Evolutionary conservation across 1,140 invertebrate genomes (phyloP).

Genomic region (Hyposmocoma kahamanoa): DNA sequence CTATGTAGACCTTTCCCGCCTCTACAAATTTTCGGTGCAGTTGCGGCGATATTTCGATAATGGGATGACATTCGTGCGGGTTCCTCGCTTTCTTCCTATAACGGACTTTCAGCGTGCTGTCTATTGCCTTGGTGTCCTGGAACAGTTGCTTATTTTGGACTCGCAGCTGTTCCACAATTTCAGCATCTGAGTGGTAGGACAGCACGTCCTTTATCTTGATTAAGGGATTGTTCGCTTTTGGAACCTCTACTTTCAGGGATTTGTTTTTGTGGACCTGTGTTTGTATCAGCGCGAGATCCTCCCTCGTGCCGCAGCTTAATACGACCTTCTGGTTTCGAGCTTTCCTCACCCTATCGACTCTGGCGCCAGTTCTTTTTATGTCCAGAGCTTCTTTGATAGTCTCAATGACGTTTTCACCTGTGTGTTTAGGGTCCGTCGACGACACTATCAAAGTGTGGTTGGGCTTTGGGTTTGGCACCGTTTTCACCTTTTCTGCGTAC

Average conservation of each 20-base stretch:
- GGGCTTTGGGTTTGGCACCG: too few species aligned
- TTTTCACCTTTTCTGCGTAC: too few species aligned
- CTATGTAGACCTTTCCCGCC: constrained; percentile 17
- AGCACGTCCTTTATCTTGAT: constrained; percentile 5
- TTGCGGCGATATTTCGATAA: constrained; percentile 21
- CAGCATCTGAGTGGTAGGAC: constrained; percentile 1
- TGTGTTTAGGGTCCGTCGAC: not conserved
- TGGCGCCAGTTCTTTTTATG: constrained; percentile 1
- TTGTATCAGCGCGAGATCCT: not conserved
- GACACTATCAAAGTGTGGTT: too few species aligned
- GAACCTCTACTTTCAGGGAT: not conserved
- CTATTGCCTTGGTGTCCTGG: constrained; percentile 9
- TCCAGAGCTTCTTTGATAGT: not conserved
- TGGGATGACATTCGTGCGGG: constrained; percentile 18
- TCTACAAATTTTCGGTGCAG: constrained; percentile 8
- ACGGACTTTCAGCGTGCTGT: constrained; percentile 5
- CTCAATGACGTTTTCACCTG: not conserved
- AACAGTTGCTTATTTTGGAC: constrained; percentile 8
- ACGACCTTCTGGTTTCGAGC: constrained; percentile 2
- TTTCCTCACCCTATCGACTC: constrained; percentile 3
- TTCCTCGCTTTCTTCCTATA: constrained; percentile 26
- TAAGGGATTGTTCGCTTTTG: not conserved
- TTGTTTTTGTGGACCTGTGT: not conserved
- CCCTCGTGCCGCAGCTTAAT: not conserved
- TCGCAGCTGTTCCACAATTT: constrained; percentile 2